A percentile compares a stretch with the other conserved stretches of the same genome.
Evolutionary conservation across 1,140 invertebrate genomes (phyloP).

Genomic region (Carposina sasakii): DNA sequence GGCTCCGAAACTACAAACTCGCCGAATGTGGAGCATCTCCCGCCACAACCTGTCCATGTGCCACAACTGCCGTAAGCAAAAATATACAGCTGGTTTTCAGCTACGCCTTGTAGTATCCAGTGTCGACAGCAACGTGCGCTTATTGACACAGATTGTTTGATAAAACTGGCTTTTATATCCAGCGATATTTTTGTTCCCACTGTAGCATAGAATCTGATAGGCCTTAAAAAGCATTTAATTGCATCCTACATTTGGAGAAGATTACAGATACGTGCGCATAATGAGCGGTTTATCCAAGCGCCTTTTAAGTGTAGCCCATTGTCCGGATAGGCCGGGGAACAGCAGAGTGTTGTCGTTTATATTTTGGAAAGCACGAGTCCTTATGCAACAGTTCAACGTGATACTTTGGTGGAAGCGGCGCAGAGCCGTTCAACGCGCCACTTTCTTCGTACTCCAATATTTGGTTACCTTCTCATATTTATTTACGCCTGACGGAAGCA

Average conservation of each 20-base stretch:
- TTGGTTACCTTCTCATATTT: constrained; percentile 49
- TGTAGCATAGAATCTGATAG: no score
- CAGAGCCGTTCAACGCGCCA: constrained; percentile 51
- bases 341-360: constrained; percentile 53
- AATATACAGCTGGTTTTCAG: constrained; percentile 34
- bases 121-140: no score
- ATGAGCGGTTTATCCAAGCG: constrained; percentile 32
- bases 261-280: constrained; percentile 12
- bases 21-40: constrained; percentile 53
- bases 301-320: constrained; percentile 38
- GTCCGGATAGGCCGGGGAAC: constrained; percentile 47
- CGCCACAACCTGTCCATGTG: constrained; percentile 39
- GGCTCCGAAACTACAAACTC: constrained; percentile 59
- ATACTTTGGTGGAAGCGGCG: constrained; percentile 48
- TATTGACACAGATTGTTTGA: no score
- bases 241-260: no score
- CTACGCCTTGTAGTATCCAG: no score
- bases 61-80: constrained; percentile 33
- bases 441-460: constrained; percentile 58
- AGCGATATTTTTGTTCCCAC: no score
- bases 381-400: constrained; percentile 71
- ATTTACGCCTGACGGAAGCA: no score
- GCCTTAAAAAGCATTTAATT: no score
- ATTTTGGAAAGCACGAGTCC: constrained; percentile 68
- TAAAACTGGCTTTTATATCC: no score